phyloP scores from a whole-genome alignment of 2,113 vertebrate genomes.

The Seriola aureovittata region DNA sequence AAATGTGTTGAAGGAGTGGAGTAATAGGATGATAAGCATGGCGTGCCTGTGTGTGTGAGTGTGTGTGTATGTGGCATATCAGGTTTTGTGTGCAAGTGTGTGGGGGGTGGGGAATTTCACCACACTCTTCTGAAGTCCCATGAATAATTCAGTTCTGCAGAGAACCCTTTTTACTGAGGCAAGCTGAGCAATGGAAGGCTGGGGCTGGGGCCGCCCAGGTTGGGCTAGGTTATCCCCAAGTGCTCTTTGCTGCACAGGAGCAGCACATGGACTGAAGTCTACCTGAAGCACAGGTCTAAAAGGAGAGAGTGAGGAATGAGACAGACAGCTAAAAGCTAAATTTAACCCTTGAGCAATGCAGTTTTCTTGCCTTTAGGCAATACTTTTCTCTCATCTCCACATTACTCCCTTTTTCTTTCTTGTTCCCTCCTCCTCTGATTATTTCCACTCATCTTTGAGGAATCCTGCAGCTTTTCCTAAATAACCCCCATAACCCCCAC shows the following conservation, averaged over 20 bases:
- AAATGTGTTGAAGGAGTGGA: constrained; percentile 11
- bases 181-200: constrained; percentile 56
- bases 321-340: constrained; percentile 2
- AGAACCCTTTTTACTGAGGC: constrained; percentile 76
- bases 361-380: constrained; percentile 21
- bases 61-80: constrained; percentile 54
- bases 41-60: constrained; percentile 2
- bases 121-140: constrained; percentile 75
- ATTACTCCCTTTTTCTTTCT: neutral
- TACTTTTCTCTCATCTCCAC: neutral
- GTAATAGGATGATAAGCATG: constrained; percentile 44
- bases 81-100: constrained; percentile 69
- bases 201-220: constrained; percentile 54
- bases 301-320: constrained; percentile 2
- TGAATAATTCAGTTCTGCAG: constrained; percentile 86
- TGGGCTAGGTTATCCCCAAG: constrained; percentile 63
- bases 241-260: constrained; percentile 50
- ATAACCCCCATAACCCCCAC: constrained; percentile 25
- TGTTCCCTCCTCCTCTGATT: neutral
- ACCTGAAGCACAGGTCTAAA: constrained; percentile 30
- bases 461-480: constrained; percentile 51
- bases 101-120: constrained; percentile 74
- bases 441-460: constrained; percentile 33
- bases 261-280: constrained; percentile 43
- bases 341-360: constrained; percentile 20